A percentile compares a stretch with the other conserved stretches of the same genome.
Evolutionary conservation across 2,113 vertebrate genomes (phyloP).

Genomic region (Centropristis striata): DNA sequence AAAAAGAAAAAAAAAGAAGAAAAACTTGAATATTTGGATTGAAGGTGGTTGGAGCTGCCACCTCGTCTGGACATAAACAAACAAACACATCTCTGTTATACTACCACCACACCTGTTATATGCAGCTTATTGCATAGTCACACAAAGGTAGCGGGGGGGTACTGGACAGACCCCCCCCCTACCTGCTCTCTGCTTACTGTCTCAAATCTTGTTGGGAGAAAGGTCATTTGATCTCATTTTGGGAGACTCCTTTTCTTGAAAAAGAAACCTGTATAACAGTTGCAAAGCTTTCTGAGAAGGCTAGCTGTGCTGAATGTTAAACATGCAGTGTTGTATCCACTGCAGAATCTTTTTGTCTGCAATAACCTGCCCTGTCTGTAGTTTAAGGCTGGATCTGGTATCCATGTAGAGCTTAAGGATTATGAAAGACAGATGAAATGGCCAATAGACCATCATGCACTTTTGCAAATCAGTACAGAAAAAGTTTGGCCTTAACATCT

Average conservation of each 20-base stretch:
- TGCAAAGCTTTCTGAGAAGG: constrained; percentile 80
- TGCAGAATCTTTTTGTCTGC: constrained; percentile 70
- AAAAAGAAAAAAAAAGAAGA: constrained; percentile 58
- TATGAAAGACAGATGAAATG: constrained; percentile 51
- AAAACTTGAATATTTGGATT: constrained; percentile 85
- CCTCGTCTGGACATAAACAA: constrained; percentile 65
- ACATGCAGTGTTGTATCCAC: constrained; percentile 69
- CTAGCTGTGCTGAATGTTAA: constrained; percentile 79
- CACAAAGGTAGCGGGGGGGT: constrained; percentile 22
- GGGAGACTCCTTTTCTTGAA: constrained; percentile 70
- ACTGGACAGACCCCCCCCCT: constrained; percentile 25
- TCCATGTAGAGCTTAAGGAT: constrained; percentile 63
- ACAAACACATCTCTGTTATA: constrained; percentile 68
- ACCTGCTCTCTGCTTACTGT: constrained; percentile 59
- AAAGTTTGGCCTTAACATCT: constrained; percentile 58
- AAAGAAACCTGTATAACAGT: constrained; percentile 74
- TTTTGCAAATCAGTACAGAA: constrained; percentile 61
- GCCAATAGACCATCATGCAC: constrained; percentile 63
- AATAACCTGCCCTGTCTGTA: constrained; percentile 66
- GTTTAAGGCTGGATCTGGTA: constrained; percentile 75
- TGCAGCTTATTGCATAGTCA: constrained; percentile 68
- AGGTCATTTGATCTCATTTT: constrained; percentile 68
- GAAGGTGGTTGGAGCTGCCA: constrained; percentile 73
- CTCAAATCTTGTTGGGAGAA: constrained; percentile 69
- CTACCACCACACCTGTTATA: constrained; percentile 54